Base-by-base conservation (phyloP, 1,140 invertebrate species). In the Frieseomelitta varia region DNA sequence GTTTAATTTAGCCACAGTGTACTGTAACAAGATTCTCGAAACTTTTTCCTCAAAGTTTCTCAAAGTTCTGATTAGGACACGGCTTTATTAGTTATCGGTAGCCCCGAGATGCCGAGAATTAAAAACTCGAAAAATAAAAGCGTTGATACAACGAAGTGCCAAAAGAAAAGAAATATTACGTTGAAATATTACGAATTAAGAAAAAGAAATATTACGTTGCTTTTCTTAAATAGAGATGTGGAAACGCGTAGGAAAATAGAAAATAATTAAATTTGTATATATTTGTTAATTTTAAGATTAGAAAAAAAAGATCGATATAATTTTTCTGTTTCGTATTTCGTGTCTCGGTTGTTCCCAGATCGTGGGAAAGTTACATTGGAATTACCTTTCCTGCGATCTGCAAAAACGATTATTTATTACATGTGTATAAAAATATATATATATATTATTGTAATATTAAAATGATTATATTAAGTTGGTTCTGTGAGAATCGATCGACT, bases 371-470 rank as follows among this genome's bases (percentile, higher is more conserved):
- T 47, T n/a, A 65, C 55, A 10, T 21, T 24, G 1, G 6, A 63
- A 24, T 75, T 27, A 24, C 14, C 21, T n/a, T n/a, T 47, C 39
- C 27, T 55, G 39, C 72, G 69, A 84, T 76, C 65, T 17, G 34
- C 76, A 27, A 55, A 47, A 63, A 68, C 27, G 55, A 47, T 85
- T 85, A 85, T 85, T 85, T 85, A 85, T 85, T 85, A 80, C 24
- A 67, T 56, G 19, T 58, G n/a, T 79, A 69, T 79, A 68, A 53
- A n/a, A 27, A 78, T 6, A 68, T 34, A 63, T 63, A 27, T 63
- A 65, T 27, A 69, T 68, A 27, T 39, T 69, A 69, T 68, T 34
- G 21, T 34, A 17, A 34, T 30, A 19, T 47, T 47, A 47, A 47
- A 47, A 47, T 30, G 1, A 3, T 34, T 30, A 67, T 27, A 27